Percentiles rank a stretch among this genome's conserved stretches.
phyloP scores from a whole-genome alignment of 2,113 vertebrate species.

The Oryzias melastigma region DNA sequence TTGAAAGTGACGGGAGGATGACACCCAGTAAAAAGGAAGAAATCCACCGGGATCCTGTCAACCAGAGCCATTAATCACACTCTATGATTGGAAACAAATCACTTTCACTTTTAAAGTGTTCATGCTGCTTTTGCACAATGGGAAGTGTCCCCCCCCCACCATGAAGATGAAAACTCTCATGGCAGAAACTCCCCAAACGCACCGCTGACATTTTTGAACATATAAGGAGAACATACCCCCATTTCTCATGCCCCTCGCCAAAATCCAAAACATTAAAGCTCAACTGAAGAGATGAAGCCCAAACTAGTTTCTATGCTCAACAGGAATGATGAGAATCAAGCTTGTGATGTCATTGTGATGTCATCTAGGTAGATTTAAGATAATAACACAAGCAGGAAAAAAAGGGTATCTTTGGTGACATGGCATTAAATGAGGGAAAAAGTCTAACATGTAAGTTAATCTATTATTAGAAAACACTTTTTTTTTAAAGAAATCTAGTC shows the following conservation, averaged over 20 bases:
- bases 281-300: conserved; percentile 3
- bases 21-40: not conserved
- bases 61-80: conserved; percentile 4
- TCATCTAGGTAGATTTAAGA: no score
- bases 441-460: no score
- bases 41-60: conserved; percentile 6
- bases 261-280: not conserved
- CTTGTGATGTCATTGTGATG: no score
- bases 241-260: not conserved
- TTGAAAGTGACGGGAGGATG: not conserved
- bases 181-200: conserved; percentile 44
- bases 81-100: conserved; percentile 31
- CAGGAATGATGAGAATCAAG: not conserved
- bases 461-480: no score
- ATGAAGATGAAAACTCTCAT: conserved; percentile 61
- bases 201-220: conserved; percentile 62
- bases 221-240: conserved; percentile 24
- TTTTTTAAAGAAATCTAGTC: no score
- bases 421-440: no score
- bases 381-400: no score
- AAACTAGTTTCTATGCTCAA: conserved; percentile 5
- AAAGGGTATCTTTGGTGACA: no score
- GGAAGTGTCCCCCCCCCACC: conserved; percentile 32
- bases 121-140: conserved; percentile 48
- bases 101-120: conserved; percentile 42